Conservation (phyloP, 2,113 vertebrate species). For the Tupaia tana region DNA sequence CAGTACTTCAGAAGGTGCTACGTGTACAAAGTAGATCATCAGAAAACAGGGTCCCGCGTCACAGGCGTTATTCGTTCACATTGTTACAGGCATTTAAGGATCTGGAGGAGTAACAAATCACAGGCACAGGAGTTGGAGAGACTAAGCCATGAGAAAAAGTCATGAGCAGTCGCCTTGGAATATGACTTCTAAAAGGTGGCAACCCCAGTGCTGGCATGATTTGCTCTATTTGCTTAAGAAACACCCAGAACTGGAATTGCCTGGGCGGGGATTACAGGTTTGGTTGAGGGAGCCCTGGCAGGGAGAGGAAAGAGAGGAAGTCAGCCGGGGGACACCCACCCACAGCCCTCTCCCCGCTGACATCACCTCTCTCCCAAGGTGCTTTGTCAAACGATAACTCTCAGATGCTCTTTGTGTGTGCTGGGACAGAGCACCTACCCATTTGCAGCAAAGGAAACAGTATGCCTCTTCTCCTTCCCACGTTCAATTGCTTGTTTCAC, state of each 20-base stretch:
- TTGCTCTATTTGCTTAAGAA: constrained; percentile 85
- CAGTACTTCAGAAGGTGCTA: not conserved
- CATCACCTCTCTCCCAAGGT: constrained; percentile 57
- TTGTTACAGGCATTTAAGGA: not conserved
- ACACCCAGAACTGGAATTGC: constrained; percentile 85
- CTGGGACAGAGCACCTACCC: not conserved
- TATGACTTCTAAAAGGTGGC: constrained; percentile 77
- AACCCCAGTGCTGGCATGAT: constrained; percentile 78
- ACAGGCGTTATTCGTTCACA: not conserved
- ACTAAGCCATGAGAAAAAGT: constrained; percentile 50
- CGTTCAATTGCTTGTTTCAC: constrained; percentile 33
- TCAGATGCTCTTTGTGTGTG: constrained; percentile 55
- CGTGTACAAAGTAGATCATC: not conserved
- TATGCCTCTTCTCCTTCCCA: not conserved
- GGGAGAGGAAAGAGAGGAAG: constrained; percentile 73
- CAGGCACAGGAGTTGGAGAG: not conserved
- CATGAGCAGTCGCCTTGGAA: constrained; percentile 68
- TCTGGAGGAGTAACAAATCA: not conserved
- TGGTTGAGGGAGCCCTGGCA: constrained; percentile 76
- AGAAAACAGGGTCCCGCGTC: not conserved
- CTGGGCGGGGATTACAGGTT: constrained; percentile 79
- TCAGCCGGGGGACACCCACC: constrained; percentile 66
- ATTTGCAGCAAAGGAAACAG: not conserved
- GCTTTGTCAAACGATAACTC: constrained; percentile 27
- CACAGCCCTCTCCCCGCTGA: constrained; percentile 32